Evolutionary conservation across 2,888 invertebrate species (phyloP), one percentile per base, ranked within the genome.

Genomic region (Drepanosiphum platanoidis): DNA sequence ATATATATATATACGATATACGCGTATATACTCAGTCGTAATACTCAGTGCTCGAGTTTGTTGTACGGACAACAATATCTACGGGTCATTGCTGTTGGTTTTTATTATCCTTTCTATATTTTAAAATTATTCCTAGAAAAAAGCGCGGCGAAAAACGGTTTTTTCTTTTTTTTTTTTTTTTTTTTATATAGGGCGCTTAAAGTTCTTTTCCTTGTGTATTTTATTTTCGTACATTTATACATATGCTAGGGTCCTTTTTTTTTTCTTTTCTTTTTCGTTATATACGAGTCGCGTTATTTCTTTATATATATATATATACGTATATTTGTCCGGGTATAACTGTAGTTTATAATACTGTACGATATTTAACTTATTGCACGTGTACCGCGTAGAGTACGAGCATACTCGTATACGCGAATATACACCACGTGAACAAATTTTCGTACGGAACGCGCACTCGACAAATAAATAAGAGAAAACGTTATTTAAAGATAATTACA

Each of bases 91-190:
- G 80, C 52, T 70, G 80, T 80, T 70, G 80, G 68, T 36, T 81
- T 81, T 81, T 81, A 81, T 81, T 81, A 81, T 58, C 30, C 36
- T 71, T 81, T 81, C 70, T 81, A 71, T 71, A 81, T 81, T 81
- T 81, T 81, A 58, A 81, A 81, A 81, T 71, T 81, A 81, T 81
- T 81, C 70, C 30, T 58, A 71, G 36, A 36, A 68, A 80, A 80
- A 70, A 80, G 79, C 36, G 36, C 34, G 80, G 27, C 52, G 36
- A 80, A 80, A 80, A 81, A 81, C 79, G 70, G 52, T 80, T 32
- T 11, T 42, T 42, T 42, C 11, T 13, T 46, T 46, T 46, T 15
- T 13, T 46, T 46, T 15, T 32, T 36, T 13, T 46, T 46, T 15
- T 32, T 36, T 71, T 66, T 70, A 71, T 58, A 58, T 71, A 30